These are phyloP conservation scores for Apamea monoglypha DNA, from an alignment of 2,888 invertebrate genomes.

Conservation along the genomic window DNA sequence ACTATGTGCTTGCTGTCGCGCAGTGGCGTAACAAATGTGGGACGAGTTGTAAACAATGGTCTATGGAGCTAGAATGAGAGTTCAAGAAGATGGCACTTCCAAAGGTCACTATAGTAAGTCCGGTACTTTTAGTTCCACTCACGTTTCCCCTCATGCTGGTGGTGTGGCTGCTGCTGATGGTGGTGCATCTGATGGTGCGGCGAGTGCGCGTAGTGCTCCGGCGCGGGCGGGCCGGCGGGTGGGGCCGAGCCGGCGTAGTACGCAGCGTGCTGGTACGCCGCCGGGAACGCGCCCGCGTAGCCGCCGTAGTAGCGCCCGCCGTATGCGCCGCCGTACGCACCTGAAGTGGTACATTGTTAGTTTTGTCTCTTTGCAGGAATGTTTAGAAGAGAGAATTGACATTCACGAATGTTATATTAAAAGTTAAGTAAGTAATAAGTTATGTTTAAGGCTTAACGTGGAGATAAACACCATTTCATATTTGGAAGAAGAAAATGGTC, in stretches of 20 bases:
- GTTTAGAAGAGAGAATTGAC: no score
- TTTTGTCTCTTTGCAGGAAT: no score
- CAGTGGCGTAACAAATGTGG: no score
- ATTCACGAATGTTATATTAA: no score
- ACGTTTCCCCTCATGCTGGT: conserved; percentile 80
- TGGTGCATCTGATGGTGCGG: conserved; percentile 67
- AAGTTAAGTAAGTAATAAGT: no score
- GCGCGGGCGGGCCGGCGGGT: conserved; percentile 60
- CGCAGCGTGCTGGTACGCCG: conserved; percentile 69
- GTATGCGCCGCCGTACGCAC: conserved; percentile 82
- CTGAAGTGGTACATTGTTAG: conserved; percentile 47
- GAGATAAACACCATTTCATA: no score
- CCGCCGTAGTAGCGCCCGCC: conserved; percentile 84
- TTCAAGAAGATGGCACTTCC: background rate
- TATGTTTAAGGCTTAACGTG: no score
- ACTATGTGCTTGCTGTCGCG: no score
- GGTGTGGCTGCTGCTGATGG: conserved; percentile 56
- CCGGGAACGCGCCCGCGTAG: conserved; percentile 78
- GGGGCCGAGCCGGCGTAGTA: conserved; percentile 72
- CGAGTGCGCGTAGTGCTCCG: conserved; percentile 62
- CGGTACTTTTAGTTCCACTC: conserved; percentile 40
- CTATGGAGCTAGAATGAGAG: no score
- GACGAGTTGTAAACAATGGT: no score
- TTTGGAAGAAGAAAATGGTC: no score
- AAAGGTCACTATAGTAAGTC: background rate